A percentile compares a stretch with the other conserved stretches of the same genome.
These are phyloP conservation scores for Sylvilagus bachmani DNA, from an alignment of 2,113 vertebrate genomes.

Conservation along the genomic window DNA sequence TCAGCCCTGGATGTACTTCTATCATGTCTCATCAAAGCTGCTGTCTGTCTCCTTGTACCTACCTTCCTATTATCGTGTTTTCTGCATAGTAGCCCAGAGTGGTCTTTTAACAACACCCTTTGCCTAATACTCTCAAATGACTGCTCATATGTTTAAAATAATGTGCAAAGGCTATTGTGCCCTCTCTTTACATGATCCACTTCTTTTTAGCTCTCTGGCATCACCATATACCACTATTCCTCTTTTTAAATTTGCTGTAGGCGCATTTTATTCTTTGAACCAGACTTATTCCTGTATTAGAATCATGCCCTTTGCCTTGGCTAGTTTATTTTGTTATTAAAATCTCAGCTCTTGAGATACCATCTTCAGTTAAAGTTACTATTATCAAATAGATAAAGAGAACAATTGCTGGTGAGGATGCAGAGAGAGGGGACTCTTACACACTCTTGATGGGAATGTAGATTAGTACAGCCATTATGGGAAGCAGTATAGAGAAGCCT, in stretches of 20 bases:
- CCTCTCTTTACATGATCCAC: not conserved
- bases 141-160: not conserved
- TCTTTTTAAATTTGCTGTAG: conserved; percentile 6
- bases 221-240: not conserved
- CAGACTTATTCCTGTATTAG: not conserved
- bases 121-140: not conserved
- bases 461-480: not conserved
- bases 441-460: not conserved
- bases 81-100: conserved; percentile 4
- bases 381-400: not conserved
- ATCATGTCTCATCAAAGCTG: not conserved
- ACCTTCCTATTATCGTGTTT: not conserved
- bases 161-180: not conserved
- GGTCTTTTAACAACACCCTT: not conserved
- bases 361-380: not conserved
- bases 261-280: not conserved
- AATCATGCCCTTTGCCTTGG: not conserved
- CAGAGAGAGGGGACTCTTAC: not conserved
- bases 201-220: not conserved
- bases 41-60: not conserved
- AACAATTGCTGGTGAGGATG: not conserved
- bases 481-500: not conserved
- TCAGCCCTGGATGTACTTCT: not conserved
- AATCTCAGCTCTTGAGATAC: not conserved
- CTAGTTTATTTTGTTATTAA: conserved; percentile 2